Conservation (phyloP, 2,113 vertebrate species). For the Lophotis ruficrista region DNA sequence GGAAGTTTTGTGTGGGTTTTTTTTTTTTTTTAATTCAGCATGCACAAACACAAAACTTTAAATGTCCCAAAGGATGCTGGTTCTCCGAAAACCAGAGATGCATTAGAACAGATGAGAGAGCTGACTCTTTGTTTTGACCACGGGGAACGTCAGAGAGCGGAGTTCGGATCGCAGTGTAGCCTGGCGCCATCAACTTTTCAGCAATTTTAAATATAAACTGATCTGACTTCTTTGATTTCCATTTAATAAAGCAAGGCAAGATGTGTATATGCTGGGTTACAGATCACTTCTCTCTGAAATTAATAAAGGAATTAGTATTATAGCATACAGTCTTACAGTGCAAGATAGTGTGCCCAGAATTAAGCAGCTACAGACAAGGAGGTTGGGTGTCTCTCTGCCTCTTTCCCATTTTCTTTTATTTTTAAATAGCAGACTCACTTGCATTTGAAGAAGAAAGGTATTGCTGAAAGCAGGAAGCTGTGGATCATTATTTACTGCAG, state of each 20-base stretch:
- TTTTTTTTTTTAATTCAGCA: not conserved
- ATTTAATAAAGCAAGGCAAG: slow-evolving; percentile 40
- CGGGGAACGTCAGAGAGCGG: slow-evolving; percentile 21
- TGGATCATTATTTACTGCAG: not conserved
- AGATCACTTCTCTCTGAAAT: slow-evolving; percentile 20
- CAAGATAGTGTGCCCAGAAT: not conserved
- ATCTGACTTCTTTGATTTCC: slow-evolving; percentile 55
- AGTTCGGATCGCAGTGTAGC: slow-evolving; percentile 11
- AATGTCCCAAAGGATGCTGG: slow-evolving; percentile 41
- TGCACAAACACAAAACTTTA: not conserved
- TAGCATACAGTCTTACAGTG: not conserved
- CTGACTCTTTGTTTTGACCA: slow-evolving; percentile 20
- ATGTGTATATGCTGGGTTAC: slow-evolving; percentile 16
- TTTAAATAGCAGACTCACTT: not conserved
- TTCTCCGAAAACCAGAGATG: slow-evolving; percentile 28
- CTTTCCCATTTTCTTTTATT: not conserved
- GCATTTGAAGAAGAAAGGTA: not conserved
- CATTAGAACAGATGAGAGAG: slow-evolving; percentile 28
- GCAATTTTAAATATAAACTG: slow-evolving; percentile 36
- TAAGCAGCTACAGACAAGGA: not conserved
- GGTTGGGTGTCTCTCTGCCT: not conserved
- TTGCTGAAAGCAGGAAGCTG: not conserved
- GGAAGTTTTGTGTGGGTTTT: not conserved
- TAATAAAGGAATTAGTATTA: slow-evolving; percentile 25
- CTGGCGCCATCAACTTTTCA: slow-evolving; percentile 35